A percentile compares a stretch with the other conserved stretches of the same genome.
phyloP scores from a whole-genome alignment of 2,888 invertebrate genomes.

The Drymonia ruficornis region DNA sequence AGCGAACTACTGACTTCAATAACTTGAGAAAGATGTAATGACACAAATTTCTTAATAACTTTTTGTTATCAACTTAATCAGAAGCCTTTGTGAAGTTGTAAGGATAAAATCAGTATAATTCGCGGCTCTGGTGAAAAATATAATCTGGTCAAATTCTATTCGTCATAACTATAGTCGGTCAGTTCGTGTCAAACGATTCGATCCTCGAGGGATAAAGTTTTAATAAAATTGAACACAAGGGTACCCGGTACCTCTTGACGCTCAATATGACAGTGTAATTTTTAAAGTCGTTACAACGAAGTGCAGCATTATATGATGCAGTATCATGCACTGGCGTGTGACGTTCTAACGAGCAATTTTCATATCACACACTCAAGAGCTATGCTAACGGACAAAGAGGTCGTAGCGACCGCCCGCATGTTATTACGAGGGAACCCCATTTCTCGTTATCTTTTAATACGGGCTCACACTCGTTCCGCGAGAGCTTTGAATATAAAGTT shows the following conservation, averaged over 20 bases:
- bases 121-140: no score
- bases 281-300: no score
- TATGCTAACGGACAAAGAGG: slow-evolving; percentile 1
- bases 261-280: no score
- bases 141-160: no score
- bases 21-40: neutral
- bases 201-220: no score
- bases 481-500: neutral
- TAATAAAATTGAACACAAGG: no score
- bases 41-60: neutral
- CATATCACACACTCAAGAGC: neutral
- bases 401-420: neutral
- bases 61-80: neutral
- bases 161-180: no score
- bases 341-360: slow-evolving; percentile 1
- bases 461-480: neutral
- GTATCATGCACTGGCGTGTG: neutral
- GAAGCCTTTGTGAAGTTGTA: neutral
- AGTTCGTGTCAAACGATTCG: no score
- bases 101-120: no score
- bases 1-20: neutral
- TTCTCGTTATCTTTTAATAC: neutral
- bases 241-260: no score
- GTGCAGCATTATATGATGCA: neutral
- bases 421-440: neutral